phyloP scores from a whole-genome alignment of 2,888 invertebrate genomes.

The Watsonalla cultraria region DNA sequence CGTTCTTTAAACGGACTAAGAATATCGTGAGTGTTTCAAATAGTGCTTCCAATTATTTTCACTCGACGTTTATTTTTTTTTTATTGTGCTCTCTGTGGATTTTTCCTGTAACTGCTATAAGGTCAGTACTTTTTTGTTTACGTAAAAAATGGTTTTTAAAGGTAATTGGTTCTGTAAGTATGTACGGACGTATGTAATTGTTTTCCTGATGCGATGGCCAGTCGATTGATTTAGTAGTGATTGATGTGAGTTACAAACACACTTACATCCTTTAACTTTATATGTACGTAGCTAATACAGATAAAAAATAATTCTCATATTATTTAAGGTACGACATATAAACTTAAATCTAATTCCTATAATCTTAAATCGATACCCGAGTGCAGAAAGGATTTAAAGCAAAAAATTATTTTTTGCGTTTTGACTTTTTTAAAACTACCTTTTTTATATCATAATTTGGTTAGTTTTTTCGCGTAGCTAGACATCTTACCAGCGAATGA shows the following conservation, averaged over 20 bases:
- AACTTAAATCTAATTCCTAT: too few relatives aligned
- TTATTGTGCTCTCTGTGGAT: constrained; percentile 59
- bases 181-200: neutral
- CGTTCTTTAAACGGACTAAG: constrained; percentile 16
- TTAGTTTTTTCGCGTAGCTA: too few relatives aligned
- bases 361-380: too few relatives aligned
- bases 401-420: too few relatives aligned
- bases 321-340: too few relatives aligned
- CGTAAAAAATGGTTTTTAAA: neutral
- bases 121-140: constrained; percentile 34
- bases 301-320: too few relatives aligned
- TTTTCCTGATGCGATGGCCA: neutral
- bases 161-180: neutral
- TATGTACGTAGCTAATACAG: too few relatives aligned
- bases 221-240: neutral
- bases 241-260: neutral
- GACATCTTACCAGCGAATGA: too few relatives aligned
- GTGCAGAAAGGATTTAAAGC: too few relatives aligned
- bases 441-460: too few relatives aligned
- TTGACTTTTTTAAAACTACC: too few relatives aligned
- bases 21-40: constrained; percentile 58
- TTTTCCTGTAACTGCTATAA: constrained; percentile 33
- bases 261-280: too few relatives aligned
- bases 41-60: constrained; percentile 39
- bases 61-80: constrained; percentile 29